Conservation (phyloP, 2,113 vertebrate genomes). For the Hydrolagus affinis region DNA sequence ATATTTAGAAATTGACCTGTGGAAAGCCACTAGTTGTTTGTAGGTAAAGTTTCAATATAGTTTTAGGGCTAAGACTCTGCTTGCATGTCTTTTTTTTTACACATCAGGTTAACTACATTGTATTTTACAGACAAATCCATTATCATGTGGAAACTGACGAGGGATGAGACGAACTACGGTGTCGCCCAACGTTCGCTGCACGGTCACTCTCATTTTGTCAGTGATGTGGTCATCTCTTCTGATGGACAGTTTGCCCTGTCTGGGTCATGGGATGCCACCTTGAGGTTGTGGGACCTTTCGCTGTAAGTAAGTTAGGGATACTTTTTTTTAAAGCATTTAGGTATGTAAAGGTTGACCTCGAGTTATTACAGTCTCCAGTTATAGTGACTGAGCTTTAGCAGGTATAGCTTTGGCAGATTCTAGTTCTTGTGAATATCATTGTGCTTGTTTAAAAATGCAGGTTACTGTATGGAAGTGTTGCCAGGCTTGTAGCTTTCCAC, state of each 20-base stretch:
- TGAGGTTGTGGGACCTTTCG: not conserved
- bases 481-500: no score
- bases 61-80: rapidly evolving
- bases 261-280: not conserved
- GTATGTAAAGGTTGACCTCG: not conserved
- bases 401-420: no score
- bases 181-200: not conserved
- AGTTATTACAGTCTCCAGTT: no score
- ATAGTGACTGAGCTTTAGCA: no score
- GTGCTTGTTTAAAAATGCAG: no score
- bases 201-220: conserved; percentile 1
- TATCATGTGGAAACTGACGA: conserved; percentile 95
- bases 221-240: conserved; percentile 5
- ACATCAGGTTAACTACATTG: not conserved
- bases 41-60: no score
- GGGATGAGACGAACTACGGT: conserved; percentile 38
- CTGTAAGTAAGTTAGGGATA: conserved; percentile 49
- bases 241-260: conserved; percentile 37
- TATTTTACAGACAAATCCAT: conserved; percentile 70
- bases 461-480: no score
- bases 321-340: not conserved
- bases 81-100: no score
- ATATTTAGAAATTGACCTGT: not conserved
- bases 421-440: no score
- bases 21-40: no score